These are phyloP conservation scores for Tetheella fluctuosa DNA, from an alignment of 2,888 invertebrate genomes.

Conservation along the genomic window DNA sequence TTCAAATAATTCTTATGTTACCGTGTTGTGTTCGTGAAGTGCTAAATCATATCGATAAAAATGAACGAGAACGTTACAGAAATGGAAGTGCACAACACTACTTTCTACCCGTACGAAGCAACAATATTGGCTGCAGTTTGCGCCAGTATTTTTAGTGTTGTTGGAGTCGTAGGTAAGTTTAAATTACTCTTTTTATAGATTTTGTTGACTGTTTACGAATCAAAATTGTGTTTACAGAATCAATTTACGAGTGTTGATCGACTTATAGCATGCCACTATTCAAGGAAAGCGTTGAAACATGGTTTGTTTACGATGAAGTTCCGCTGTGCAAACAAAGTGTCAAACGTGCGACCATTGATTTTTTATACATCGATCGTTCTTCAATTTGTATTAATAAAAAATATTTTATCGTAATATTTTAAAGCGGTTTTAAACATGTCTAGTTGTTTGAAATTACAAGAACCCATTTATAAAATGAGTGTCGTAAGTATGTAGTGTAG, in stretches of 20 bases:
- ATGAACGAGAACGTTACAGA: constrained; percentile 45
- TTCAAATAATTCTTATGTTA: constrained; percentile 23
- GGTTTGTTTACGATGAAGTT: constrained; percentile 52
- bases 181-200: constrained; percentile 16
- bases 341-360: constrained; percentile 36
- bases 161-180: constrained; percentile 90
- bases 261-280: constrained; percentile 42
- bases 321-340: constrained; percentile 43
- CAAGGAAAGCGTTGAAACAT: constrained; percentile 53
- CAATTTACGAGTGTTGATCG: constrained; percentile 37
- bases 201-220: constrained; percentile 36
- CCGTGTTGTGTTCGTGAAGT: constrained; percentile 51
- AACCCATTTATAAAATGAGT: neutral
- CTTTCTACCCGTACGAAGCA: constrained; percentile 87
- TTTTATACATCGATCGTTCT: constrained; percentile 16
- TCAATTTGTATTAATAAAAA: neutral
- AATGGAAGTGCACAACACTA: constrained; percentile 62
- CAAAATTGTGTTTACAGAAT: constrained; percentile 50
- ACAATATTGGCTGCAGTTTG: constrained; percentile 91
- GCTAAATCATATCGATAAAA: constrained; percentile 38
- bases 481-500: neutral
- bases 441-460: constrained; percentile 1
- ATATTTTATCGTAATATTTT: neutral
- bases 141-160: constrained; percentile 90
- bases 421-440: neutral